Percentiles rank a stretch among this genome's conserved stretches.
Evolutionary conservation across 2,888 invertebrate species (phyloP).

Genomic region (Psococerastis gibbosa): DNA sequence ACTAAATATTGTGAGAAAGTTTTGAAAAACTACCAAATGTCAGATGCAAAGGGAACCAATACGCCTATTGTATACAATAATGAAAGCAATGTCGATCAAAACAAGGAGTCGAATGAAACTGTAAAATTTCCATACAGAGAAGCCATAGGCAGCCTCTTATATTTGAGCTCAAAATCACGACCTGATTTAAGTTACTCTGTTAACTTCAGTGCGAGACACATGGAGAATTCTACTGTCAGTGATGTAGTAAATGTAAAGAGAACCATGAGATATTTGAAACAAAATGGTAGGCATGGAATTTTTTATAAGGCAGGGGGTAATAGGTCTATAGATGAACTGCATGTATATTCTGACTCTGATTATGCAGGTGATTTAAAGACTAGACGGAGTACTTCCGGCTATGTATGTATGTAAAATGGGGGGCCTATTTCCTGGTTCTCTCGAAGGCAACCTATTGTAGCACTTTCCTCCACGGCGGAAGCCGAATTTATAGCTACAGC

Average conservation of each 20-base stretch:
- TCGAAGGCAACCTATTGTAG: slow-evolving; percentile 18
- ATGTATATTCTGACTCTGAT: slow-evolving; percentile 7
- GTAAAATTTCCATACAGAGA: slow-evolving; percentile 17
- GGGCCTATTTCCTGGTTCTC: slow-evolving; percentile 19
- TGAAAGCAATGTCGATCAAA: background rate
- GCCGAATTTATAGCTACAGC: slow-evolving; percentile 19
- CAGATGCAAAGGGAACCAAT: slow-evolving; percentile 13
- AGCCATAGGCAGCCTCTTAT: slow-evolving; percentile 16
- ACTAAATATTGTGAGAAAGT: slow-evolving; percentile 14
- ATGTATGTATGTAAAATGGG: slow-evolving; percentile 11
- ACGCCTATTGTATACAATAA: slow-evolving; percentile 6
- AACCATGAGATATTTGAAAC: slow-evolving; percentile 14
- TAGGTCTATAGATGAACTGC: background rate
- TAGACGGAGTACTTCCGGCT: slow-evolving; percentile 13
- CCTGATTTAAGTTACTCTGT: slow-evolving; percentile 15
- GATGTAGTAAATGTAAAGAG: slow-evolving; percentile 15
- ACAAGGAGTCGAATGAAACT: background rate
- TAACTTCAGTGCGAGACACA: slow-evolving; percentile 14
- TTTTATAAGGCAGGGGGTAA: background rate
- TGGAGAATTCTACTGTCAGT: slow-evolving; percentile 15
- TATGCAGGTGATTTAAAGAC: slow-evolving; percentile 5
- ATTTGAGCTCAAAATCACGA: slow-evolving; percentile 14
- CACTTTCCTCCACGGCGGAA: slow-evolving; percentile 18
- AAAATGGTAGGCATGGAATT: slow-evolving; percentile 14
- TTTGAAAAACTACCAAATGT: slow-evolving; percentile 15